These are phyloP conservation scores for Gerosis bhagava DNA, from an alignment of 2,888 invertebrate species.

Conservation along the genomic window DNA sequence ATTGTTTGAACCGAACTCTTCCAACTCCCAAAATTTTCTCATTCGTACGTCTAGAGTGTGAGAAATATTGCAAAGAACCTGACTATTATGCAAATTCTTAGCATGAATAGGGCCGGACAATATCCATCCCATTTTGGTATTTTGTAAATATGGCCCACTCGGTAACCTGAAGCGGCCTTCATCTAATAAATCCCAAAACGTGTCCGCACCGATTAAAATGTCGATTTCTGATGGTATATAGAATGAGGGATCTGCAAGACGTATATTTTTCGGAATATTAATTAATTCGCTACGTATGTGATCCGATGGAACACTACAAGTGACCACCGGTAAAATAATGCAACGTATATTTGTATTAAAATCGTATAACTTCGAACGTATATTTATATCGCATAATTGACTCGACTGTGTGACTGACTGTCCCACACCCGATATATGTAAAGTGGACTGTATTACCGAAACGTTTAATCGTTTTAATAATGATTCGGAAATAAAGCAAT, in stretches of 20 bases:
- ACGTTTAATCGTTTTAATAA: conserved; percentile 10
- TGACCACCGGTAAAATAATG: conserved; percentile 16
- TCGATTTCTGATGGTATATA: conserved; percentile 9
- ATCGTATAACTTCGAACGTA: conserved; percentile 5
- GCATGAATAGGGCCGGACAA: conserved; percentile 22
- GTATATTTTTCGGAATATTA: conserved; percentile 22
- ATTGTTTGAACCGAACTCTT: conserved; percentile 17
- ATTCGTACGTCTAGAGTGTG: conserved; percentile 20
- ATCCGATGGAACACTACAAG: conserved; percentile 21
- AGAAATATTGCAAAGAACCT: conserved; percentile 26
- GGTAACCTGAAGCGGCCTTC: conserved; percentile 24
- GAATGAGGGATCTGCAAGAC: conserved; percentile 31
- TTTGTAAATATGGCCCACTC: conserved; percentile 30
- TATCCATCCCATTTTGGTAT: conserved; percentile 33
- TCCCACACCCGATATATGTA: conserved; percentile 1
- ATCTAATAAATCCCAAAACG: conserved; percentile 31
- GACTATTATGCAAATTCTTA: conserved; percentile 1
- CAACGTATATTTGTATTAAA: not conserved
- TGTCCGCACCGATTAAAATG: conserved; percentile 31
- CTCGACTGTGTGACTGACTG: conserved; percentile 5
- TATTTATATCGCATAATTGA: conserved; percentile 6
- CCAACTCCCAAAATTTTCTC: conserved; percentile 30
- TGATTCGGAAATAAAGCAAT: not conserved
- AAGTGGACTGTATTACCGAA: conserved; percentile 9
- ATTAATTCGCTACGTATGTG: conserved; percentile 10